Evolutionary conservation across 2,113 vertebrate genomes (phyloP).

Genomic region (Martes martes): DNA sequence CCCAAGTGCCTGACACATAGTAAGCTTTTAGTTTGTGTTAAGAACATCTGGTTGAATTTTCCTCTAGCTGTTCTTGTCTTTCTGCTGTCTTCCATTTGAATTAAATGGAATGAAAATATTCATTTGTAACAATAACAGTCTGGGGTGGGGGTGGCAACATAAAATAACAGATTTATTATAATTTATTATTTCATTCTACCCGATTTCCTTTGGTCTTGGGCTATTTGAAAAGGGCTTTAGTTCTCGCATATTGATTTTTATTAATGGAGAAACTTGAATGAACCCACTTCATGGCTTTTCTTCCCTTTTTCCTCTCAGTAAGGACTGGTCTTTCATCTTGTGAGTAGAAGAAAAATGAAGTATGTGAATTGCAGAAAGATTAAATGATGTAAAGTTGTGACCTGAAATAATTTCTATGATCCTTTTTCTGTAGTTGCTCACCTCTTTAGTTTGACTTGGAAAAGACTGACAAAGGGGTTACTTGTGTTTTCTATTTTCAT

Average conservation of each 20-base stretch:
- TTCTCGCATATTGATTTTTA: background rate
- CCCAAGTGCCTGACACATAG: background rate
- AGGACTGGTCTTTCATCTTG: background rate
- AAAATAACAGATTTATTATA: background rate
- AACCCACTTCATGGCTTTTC: background rate
- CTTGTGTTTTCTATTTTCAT: background rate
- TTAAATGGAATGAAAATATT: background rate
- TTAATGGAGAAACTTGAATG: background rate
- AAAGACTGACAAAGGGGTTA: background rate
- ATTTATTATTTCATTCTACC: background rate
- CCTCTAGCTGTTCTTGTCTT: background rate
- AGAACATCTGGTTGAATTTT: background rate
- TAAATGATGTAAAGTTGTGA: background rate
- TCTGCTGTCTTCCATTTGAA: background rate
- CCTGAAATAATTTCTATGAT: background rate
- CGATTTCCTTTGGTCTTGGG: background rate
- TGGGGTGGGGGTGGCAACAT: background rate
- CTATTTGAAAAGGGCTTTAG: background rate
- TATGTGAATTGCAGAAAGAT: background rate
- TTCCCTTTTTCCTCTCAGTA: background rate
- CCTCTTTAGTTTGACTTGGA: constrained; percentile 1
- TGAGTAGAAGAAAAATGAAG: background rate
- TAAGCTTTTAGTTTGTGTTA: background rate
- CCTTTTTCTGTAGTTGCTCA: background rate
- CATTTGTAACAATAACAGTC: background rate